Evolutionary conservation across 2,888 invertebrate genomes (phyloP).

Genomic region (Rotaria magnacalcarata): DNA sequence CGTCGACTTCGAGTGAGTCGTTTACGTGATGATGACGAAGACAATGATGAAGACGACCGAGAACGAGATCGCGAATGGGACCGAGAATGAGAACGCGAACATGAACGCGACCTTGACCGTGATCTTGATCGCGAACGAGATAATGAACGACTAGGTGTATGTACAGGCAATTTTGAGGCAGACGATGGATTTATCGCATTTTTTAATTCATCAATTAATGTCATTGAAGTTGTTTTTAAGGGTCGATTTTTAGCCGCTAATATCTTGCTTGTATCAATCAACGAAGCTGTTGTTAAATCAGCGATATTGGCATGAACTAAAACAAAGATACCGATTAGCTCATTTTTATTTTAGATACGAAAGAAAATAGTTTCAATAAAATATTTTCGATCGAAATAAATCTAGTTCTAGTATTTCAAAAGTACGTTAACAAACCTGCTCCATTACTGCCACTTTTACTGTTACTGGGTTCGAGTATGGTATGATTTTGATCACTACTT

Average conservation of each 20-base stretch:
- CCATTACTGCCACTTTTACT: neutral
- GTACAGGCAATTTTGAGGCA: neutral
- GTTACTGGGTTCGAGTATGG: neutral
- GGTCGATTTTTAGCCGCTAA: neutral
- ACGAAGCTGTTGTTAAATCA: neutral
- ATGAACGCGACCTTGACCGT: neutral
- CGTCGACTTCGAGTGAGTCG: neutral
- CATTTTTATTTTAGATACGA: no score
- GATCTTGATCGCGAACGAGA: neutral
- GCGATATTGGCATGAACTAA: neutral
- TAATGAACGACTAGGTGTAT: slow-evolving; percentile 21
- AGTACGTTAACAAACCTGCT: neutral
- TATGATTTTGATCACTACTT: neutral
- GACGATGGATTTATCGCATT: slow-evolving; percentile 8
- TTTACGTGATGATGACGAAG: neutral
- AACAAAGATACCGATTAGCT: neutral
- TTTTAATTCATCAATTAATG: slow-evolving; percentile 30
- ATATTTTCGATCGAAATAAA: no score
- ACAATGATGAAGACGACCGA: neutral
- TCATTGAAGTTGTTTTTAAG: slow-evolving; percentile 33
- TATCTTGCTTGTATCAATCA: neutral
- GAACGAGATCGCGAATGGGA: neutral
- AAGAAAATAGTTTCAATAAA: no score
- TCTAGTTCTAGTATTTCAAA: neutral
- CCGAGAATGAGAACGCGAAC: neutral